Base-by-base conservation (phyloP, 2,797 vertebrate species). In the Melanotaenia nigrans region DNA sequence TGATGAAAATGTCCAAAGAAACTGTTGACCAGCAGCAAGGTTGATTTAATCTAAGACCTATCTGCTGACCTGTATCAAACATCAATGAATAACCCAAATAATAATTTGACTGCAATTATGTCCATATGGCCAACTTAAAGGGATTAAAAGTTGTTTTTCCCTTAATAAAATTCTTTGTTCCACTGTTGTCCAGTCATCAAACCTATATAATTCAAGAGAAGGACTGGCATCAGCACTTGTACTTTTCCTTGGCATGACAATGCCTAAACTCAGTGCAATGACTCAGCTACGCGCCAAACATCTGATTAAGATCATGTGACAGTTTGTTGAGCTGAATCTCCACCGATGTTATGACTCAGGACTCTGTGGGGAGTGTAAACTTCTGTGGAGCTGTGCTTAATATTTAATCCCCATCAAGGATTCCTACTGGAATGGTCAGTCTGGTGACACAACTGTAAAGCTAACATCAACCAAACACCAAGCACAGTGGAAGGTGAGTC, bases 301-400 rank as follows among this genome's bases (percentile, higher is more conserved):
- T 82, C 71, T 83, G 84, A 89, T 71, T 89, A 81, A 85, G 78
- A 87, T 61, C 77, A 74, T 72, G 68, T 80, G 85, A 87, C 75
- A 65, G 30, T 79, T 68, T 65, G n/a, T 16, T 68, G 22, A 82
- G 75, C 67, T 56, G 68, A 78, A 32, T 77, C 59, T 20, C 60
- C 47, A 67, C 66, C 33, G 57, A 87, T 40, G 80, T 51, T 61
- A 1, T 90, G 85, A 92, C 82, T 90, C 81, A 86, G 73, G 55
- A 65, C 64, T 79, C 61, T 58, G 61, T 12, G 42, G 54, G 51
- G 61, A 68, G 33, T 0, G 32, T 70, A 42, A 77, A 54, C 40
- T 58, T 54, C 75, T 18, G 49, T 40, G n/a, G 58, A 47, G 25
- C 61, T 65, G 68, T 61, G 47, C 56, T 56, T n/a, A 83, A 36